These are phyloP conservation scores for Poecilia gillii DNA, from an alignment of 2,797 vertebrate genomes.

Conservation along the genomic window DNA sequence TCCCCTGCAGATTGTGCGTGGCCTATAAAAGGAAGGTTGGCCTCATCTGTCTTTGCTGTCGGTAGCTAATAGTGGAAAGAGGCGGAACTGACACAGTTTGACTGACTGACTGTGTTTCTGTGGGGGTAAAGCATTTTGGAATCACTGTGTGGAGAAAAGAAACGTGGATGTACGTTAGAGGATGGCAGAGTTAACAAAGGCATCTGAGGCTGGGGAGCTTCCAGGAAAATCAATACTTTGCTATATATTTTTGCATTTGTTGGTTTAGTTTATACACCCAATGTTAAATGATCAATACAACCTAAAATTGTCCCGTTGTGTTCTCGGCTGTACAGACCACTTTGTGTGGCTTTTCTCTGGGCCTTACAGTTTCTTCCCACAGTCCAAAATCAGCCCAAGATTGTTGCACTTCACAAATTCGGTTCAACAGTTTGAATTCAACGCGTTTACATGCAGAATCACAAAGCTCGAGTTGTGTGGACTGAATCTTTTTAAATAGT, in stretches of 20 bases:
- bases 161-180: not conserved
- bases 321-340: not conserved
- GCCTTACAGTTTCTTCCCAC: not conserved
- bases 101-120: slow-evolving; percentile 23
- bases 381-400: not conserved
- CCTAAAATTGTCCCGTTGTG: not conserved
- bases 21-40: slow-evolving; percentile 39
- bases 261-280: not conserved
- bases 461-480: not conserved
- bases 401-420: not conserved
- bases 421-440: not conserved
- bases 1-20: slow-evolving; percentile 37
- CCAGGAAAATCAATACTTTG: not conserved
- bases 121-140: slow-evolving; percentile 45
- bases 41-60: slow-evolving; percentile 31
- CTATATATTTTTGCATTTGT: not conserved
- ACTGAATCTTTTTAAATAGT: not conserved
- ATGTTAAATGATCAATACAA: not conserved
- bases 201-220: not conserved
- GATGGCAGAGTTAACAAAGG: not conserved
- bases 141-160: slow-evolving; percentile 1
- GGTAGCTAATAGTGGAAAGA: slow-evolving; percentile 25
- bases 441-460: not conserved
- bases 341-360: not conserved
- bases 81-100: slow-evolving; percentile 2